phyloP scores from a whole-genome alignment of 1,140 invertebrate genomes.

The Berghia stephanieae region DNA sequence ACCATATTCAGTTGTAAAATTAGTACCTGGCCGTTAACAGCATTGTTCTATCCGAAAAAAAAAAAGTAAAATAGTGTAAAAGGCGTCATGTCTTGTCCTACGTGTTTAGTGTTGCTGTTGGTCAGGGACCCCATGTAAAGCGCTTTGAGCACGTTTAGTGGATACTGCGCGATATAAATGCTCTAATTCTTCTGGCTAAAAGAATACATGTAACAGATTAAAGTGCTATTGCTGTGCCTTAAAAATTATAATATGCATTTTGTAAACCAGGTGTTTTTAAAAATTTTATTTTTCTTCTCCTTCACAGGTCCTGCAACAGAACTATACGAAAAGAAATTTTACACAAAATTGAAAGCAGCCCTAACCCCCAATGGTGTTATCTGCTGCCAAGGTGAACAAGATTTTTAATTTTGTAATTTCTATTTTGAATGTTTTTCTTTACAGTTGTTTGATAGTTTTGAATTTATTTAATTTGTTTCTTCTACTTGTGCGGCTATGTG shows the following conservation, averaged over 20 bases:
- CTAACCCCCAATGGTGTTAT: slow-evolving; percentile 88
- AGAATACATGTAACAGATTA: not conserved
- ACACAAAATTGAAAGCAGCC: slow-evolving; percentile 82
- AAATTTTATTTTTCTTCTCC: not conserved
- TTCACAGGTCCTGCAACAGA: slow-evolving; percentile 72
- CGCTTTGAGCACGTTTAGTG: no score
- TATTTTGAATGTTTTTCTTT: not conserved
- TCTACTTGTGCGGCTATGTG: no score
- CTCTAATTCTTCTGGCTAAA: not conserved
- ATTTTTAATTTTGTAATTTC: no score
- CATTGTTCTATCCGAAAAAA: no score
- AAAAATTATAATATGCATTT: not conserved
- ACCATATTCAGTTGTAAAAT: no score
- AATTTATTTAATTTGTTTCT: not conserved
- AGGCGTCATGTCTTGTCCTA: no score
- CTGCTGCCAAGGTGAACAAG: slow-evolving; percentile 77
- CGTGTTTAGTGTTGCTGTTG: no score
- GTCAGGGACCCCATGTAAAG: no score
- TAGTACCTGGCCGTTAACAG: no score
- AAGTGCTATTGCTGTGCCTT: not conserved
- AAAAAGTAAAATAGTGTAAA: no score
- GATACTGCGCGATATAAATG: no score
- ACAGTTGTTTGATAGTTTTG: not conserved
- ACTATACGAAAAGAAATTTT: slow-evolving; percentile 84
- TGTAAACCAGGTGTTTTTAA: not conserved